Evolutionary conservation across 2,888 invertebrate species (phyloP).

Genomic region (Ametastegia equiseti): DNA sequence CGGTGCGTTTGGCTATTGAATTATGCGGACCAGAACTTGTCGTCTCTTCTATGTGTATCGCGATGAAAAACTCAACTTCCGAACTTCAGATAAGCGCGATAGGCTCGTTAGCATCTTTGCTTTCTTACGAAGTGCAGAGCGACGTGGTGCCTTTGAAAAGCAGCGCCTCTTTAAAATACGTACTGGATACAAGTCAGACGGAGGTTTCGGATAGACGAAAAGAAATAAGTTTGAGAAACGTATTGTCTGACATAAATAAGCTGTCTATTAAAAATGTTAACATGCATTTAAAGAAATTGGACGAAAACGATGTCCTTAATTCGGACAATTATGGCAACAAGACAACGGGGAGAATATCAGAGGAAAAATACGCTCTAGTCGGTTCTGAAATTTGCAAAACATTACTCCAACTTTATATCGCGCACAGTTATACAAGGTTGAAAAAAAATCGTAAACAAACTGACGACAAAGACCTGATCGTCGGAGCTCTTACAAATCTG

Average conservation of each 20-base stretch:
- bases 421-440: conserved; percentile 70
- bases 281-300: conserved; percentile 49
- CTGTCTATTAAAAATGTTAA: conserved; percentile 58
- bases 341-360: conserved; percentile 32
- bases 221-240: conserved; percentile 55
- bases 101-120: conserved; percentile 66
- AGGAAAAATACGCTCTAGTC: conserved; percentile 56
- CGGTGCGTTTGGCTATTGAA: conserved; percentile 66
- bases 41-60: conserved; percentile 62
- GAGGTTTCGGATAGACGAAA: conserved; percentile 50
- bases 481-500: conserved; percentile 75
- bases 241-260: conserved; percentile 62
- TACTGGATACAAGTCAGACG: conserved; percentile 60
- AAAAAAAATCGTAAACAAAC: conserved; percentile 67
- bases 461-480: conserved; percentile 74
- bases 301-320: conserved; percentile 37
- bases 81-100: conserved; percentile 69
- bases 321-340: background rate
- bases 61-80: conserved; percentile 62
- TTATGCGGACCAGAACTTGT: conserved; percentile 60
- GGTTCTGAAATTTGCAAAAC: conserved; percentile 77
- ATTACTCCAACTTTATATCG: conserved; percentile 75
- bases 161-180: conserved; percentile 53
- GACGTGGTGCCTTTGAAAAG: conserved; percentile 57
- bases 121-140: conserved; percentile 68